Evolutionary conservation across 2,113 vertebrate species (phyloP).

Genomic region (Cynopterus brachyotis): DNA sequence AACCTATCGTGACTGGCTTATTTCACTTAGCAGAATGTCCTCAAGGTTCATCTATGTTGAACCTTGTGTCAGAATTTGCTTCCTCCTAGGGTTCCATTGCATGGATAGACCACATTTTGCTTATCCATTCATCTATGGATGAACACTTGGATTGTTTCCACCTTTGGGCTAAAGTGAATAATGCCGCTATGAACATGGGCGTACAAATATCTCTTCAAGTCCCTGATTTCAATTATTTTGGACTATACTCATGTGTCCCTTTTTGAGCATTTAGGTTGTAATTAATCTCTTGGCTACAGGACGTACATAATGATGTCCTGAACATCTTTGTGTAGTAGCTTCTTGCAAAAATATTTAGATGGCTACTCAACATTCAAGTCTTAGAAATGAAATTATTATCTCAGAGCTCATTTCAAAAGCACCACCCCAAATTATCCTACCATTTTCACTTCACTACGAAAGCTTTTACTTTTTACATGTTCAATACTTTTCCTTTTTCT

Average conservation of each 20-base stretch:
- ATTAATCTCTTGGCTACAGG: background rate
- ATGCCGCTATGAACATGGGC: background rate
- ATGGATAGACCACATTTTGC: accelerated
- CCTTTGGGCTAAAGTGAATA: background rate
- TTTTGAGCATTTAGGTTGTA: background rate
- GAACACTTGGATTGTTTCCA: background rate
- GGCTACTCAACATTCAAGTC: accelerated
- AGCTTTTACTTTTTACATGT: accelerated
- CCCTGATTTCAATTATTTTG: background rate
- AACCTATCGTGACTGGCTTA: background rate
- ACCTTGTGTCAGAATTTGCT: background rate
- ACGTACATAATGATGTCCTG: background rate
- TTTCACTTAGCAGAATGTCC: background rate
- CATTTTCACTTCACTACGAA: background rate
- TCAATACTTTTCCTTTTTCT: background rate
- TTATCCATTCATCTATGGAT: accelerated
- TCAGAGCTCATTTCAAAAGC: background rate
- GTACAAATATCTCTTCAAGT: background rate
- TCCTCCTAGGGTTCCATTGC: background rate
- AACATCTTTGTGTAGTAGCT: background rate
- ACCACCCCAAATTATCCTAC: accelerated
- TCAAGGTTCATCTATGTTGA: background rate
- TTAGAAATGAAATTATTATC: background rate
- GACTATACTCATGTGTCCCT: background rate
- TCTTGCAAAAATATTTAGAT: background rate